A percentile compares a stretch with the other conserved stretches of the same genome.
Conservation (phyloP, 2,888 invertebrate species). For the Portevinia maculata region DNA sequence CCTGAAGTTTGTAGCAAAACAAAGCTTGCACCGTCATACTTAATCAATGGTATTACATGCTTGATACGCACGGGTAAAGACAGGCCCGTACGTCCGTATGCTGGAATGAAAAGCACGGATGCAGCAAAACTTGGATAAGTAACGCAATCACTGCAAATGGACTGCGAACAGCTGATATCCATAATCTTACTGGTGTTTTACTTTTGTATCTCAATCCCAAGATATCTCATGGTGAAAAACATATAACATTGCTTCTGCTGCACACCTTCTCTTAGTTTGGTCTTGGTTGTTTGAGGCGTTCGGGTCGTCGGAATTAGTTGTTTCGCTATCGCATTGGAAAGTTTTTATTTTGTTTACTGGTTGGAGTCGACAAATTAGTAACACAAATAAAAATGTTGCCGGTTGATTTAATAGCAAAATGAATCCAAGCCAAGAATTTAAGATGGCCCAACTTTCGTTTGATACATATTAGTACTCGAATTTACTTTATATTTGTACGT, state of each 20-base stretch:
- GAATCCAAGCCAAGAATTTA: background rate
- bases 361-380: conserved; percentile 24
- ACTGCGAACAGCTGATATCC: conserved; percentile 32
- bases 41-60: too few relatives aligned
- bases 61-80: too few relatives aligned
- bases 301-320: conserved; percentile 39
- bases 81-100: too few relatives aligned
- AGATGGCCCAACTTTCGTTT: conserved; percentile 12
- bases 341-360: conserved; percentile 15
- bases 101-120: background rate
- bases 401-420: background rate
- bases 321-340: conserved; percentile 17
- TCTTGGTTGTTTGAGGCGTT: conserved; percentile 45
- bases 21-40: too few relatives aligned
- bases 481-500: too few relatives aligned
- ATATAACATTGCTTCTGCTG: background rate
- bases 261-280: conserved; percentile 60
- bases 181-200: conserved; percentile 2
- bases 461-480: too few relatives aligned
- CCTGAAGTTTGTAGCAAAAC: too few relatives aligned
- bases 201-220: conserved; percentile 15
- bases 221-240: background rate
- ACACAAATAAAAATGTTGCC: background rate
- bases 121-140: conserved; percentile 9
- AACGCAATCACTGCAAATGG: conserved; percentile 25